Base-by-base conservation (phyloP, 2,113 vertebrate species). In the Buteo buteo region DNA sequence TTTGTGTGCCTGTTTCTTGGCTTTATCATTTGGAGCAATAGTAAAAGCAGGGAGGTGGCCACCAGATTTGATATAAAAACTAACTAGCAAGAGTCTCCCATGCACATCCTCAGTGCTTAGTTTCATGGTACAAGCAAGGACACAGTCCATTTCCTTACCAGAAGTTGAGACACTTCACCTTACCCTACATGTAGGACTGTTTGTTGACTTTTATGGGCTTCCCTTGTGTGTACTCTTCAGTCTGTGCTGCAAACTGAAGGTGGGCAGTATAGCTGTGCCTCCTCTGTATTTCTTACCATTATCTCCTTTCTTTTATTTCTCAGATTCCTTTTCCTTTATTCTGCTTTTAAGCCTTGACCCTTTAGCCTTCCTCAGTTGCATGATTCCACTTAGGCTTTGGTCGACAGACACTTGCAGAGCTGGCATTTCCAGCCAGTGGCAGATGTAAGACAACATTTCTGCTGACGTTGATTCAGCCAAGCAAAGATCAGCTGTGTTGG, bases 201-300 rank as follows among this genome's bases (percentile, higher is more conserved):
- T 36, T 8, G 18, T 25, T 91, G 67, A 24, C 47, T 67, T 57
- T 7, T 24, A 4, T 71, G 70, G 76, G 2, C 34, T 89, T 84
- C 24, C 11, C 32, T 62, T 0, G 0, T 28, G 18, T 42, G 21
- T 34, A 3, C 9, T 31, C 14, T 58, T 73, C 38, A 42, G n/a
- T 64, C n/a, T 61, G 34, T 49, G 59, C 42, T 52, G 42, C 47
- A 69, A 7, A 77, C 26, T 36, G 61, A 55, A 76, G 38, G 20
- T 22, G 38, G 26, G 15, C 26, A 21, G 6, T 50, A 31, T 13
- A 70, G 17, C 26, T 57, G 5, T 77, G 29, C 62, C 36, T 80
- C 24, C 28, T 58, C 49, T 72, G 31, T 29, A 49, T 82, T 77
- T 88, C 34, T 54, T 29, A 50, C 11, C 52, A 7, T 76, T 42